Evolutionary conservation across 2,888 invertebrate species (phyloP), one percentile per base, ranked within the genome.

Genomic region (Neoaliturus tenellus): DNA sequence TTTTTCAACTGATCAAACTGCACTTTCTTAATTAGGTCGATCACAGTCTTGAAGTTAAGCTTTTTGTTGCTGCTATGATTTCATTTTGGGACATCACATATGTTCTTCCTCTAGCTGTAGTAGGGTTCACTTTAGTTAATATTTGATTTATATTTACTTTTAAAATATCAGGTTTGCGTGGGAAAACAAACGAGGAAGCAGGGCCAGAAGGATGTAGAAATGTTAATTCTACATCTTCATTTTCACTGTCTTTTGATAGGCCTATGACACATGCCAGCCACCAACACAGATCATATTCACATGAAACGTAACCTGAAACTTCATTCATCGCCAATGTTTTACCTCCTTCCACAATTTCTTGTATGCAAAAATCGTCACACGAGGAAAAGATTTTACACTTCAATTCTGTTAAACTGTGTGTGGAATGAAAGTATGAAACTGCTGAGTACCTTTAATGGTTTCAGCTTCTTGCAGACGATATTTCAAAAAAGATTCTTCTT

Each of bases 281-380:
- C 58, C 80, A 62, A 23, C 80, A 41, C 41, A 58, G 55, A 80
- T 80, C 58, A 80, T 80, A 80, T 62, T 80, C 62, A 62, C 62
- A 80, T 10, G 62, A 62, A 58, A 80, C 62, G 23, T 80, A 39
- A 62, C 80, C 58, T 62, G 80, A 80, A 62, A 62, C 62, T 51
- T 62, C 35, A 62, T 39, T n/a, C 62, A 80, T 80, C 35, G 58
- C 1, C 62, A 80, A 80, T 62, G 14, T 80, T 62, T 80, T 55
- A 80, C 80, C 80, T 62, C 58, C 55, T 80, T 80, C 23, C 5
- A 80, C 58, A 62, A 80, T 80, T 80, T 80, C 80, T 80, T 80
- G 23, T 23, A 62, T 80, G 39, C 39, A 62, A 62, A 35, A 62
- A 17, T 80, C 35, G n/a, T 80, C 55, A 80, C 51, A 55, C 0